Evolutionary conservation across 2,797 vertebrate species (phyloP).

Genomic region (Tamandua tetradactyla): DNA sequence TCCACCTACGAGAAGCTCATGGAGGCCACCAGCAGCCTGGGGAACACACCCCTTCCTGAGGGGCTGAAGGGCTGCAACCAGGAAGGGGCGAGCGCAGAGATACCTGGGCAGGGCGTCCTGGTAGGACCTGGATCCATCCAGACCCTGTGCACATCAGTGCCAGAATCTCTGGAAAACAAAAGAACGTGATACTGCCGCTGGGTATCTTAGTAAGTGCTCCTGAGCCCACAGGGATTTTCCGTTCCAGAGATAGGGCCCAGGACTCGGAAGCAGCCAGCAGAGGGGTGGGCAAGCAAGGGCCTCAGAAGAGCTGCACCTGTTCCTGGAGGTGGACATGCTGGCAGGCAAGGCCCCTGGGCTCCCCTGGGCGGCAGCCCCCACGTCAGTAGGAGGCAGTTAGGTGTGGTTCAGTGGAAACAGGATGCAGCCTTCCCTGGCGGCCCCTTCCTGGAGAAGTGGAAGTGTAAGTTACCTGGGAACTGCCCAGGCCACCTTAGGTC

Average conservation of each 20-base stretch:
- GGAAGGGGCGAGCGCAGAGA: constrained; percentile 62
- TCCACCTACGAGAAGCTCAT: constrained; percentile 90
- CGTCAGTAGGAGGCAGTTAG: not conserved
- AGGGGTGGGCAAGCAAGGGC: not conserved
- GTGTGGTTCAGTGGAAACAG: not conserved
- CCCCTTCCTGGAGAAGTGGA: too few relatives aligned
- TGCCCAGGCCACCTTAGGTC: too few relatives aligned
- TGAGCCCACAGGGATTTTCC: not conserved
- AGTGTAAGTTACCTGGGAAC: too few relatives aligned
- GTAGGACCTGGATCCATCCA: not conserved
- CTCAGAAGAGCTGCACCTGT: not conserved
- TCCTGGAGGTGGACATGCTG: not conserved
- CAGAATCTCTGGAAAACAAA: not conserved
- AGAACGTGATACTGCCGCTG: not conserved
- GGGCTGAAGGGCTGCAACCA: constrained; percentile 88
- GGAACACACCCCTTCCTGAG: constrained; percentile 87
- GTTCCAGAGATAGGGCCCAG: not conserved
- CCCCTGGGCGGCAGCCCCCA: not conserved
- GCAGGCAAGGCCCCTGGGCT: not conserved
- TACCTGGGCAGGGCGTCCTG: not conserved
- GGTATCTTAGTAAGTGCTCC: not conserved
- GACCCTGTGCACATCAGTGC: not conserved
- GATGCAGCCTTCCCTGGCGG: not conserved
- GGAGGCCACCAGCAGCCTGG: constrained; percentile 89
- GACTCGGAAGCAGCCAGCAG: not conserved